phyloP scores from a whole-genome alignment of 2,113 vertebrate genomes.

The Eonycteris spelaea region DNA sequence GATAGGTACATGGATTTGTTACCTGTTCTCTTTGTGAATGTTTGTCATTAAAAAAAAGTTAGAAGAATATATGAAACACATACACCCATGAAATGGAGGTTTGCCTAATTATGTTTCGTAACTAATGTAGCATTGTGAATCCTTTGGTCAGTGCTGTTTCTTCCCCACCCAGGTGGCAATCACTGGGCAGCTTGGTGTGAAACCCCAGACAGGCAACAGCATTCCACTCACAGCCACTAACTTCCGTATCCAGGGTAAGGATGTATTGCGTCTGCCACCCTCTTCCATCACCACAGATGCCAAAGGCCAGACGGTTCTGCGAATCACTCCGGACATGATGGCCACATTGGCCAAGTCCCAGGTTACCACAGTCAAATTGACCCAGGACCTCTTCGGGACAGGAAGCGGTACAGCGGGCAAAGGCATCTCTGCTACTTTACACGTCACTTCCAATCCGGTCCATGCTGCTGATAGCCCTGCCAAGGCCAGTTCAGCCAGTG shows the following conservation, averaged over 20 bases:
- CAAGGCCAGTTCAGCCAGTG: conserved; percentile 72
- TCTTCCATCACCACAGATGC: conserved; percentile 97
- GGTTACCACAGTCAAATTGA: conserved; percentile 95
- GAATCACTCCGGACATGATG: conserved; percentile 99
- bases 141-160: background rate
- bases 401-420: conserved; percentile 82
- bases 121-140: fast-evolving
- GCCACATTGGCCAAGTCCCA: conserved; percentile 96
- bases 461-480: conserved; percentile 84
- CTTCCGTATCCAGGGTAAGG: conserved; percentile 96
- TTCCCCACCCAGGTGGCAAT: conserved; percentile 90
- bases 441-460: conserved; percentile 88
- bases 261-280: conserved; percentile 93
- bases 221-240: conserved; percentile 95
- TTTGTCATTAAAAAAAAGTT: background rate
- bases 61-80: background rate
- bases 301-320: conserved; percentile 96
- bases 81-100: background rate
- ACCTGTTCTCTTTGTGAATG: background rate
- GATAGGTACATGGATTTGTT: background rate
- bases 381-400: conserved; percentile 92
- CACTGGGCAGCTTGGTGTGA: conserved; percentile 94
- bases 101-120: background rate
- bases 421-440: conserved; percentile 95
- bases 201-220: conserved; percentile 84